Base-by-base conservation (phyloP, 2,797 vertebrate species). In the Pseudotriccus pelzelni region DNA sequence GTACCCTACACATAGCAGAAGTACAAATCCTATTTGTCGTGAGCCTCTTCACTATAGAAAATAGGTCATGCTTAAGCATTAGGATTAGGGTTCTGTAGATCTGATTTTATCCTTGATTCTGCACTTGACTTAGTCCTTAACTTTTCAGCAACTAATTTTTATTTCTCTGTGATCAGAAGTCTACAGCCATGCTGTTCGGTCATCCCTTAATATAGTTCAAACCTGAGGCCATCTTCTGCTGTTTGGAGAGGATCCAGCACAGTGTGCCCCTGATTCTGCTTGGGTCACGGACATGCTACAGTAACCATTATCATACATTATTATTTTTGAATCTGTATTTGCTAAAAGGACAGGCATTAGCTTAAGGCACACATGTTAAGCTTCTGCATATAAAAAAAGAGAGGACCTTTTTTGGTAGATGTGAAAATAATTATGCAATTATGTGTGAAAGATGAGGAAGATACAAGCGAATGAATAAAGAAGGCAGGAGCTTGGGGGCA, bases 301-400 rank as follows among this genome's bases (percentile, higher is more conserved):
- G 39, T 24, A 58, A 66, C 7, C 7, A 10, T 39, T 78, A 60
- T 24, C 27, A 43, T 49, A 25, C 10, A 5, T 70, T 27, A 37
- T 56, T 87, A 19, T 63, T 83, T 83, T 62, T 81, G 49, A 47
- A 52, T 81, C 21, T 88, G 28, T 30, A 39, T 91, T 84, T 87
- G 64, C 72, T 70, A n/a, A 34, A 66, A 89, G 44, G 22, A 74
- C 15, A 84, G 17, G 7, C 27, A 20, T 50, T 79, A 47, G 17
- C n/a, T 80, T 44, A 22, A 83, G 39, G 39, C 37, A 52, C 17
- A 17, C 9, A 2, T 74, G 4, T 28, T 46, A 82, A 39, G 9
- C 5, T 50, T 76, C 44, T 37, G 6, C 19, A 8, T 58, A 12
- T 63, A 68, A 55, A 60, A 22, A 89, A 69, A 59, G 14, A 5